Evolutionary conservation across 2,797 vertebrate species (phyloP).

Genomic region (Sitta carolinensis): DNA sequence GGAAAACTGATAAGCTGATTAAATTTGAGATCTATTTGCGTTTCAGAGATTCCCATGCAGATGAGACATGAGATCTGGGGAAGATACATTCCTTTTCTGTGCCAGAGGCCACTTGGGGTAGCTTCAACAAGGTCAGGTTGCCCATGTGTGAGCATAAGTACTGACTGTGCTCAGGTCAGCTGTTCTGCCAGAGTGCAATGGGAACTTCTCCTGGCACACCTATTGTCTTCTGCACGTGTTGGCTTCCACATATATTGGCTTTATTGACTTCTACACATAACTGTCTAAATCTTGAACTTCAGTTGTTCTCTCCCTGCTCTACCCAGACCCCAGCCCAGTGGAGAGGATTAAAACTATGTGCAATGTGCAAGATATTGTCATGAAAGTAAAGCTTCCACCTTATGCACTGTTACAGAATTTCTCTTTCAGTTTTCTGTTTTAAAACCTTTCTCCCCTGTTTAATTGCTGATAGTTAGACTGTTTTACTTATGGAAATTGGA

Average conservation of each 20-base stretch:
- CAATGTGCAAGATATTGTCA: neutral
- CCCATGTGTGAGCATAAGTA: neutral
- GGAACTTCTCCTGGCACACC: neutral
- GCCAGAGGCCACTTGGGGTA: neutral
- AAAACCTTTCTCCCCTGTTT: accelerated
- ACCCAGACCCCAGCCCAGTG: accelerated
- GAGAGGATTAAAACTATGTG: neutral
- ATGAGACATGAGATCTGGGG: neutral
- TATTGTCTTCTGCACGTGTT: neutral
- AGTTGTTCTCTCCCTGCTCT: accelerated
- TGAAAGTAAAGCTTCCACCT: neutral
- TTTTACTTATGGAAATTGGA: neutral
- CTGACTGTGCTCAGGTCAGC: neutral
- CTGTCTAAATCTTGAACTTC: neutral
- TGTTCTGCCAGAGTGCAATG: neutral
- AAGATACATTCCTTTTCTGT: neutral
- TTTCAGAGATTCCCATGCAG: neutral
- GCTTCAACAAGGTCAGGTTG: neutral
- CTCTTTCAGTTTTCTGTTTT: neutral
- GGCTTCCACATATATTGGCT: neutral
- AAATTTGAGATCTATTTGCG: neutral
- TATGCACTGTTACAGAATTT: neutral
- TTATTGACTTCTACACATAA: neutral
- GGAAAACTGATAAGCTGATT: neutral
- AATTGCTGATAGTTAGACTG: neutral